A percentile compares a stretch with the other conserved stretches of the same genome.
Conservation (phyloP, 1,140 invertebrate species). For the Nasonia vitripennis region DNA sequence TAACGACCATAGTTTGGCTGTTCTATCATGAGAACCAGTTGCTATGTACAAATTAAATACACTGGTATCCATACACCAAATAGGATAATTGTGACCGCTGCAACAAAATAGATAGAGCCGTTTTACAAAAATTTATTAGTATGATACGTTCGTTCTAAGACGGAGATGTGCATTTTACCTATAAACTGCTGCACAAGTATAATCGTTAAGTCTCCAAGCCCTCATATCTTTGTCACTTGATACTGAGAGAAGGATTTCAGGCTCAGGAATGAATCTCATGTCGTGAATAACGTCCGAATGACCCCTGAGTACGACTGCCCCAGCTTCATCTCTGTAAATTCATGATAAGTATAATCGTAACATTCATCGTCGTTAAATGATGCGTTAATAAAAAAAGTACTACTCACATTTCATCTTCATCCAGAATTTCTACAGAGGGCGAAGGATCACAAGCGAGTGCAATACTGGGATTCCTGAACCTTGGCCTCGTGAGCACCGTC, state of each 20-base stretch:
- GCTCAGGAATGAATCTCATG: slow-evolving; percentile 79
- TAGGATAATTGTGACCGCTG: slow-evolving; percentile 89
- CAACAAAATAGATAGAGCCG: slow-evolving; percentile 63
- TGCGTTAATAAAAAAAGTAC: neutral
- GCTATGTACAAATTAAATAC: slow-evolving; percentile 84
- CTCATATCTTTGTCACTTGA: slow-evolving; percentile 87
- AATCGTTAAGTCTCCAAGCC: slow-evolving; percentile 82
- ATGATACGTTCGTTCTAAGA: slow-evolving; percentile 17
- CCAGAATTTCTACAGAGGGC: slow-evolving; percentile 56
- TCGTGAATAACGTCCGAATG: slow-evolving; percentile 85
- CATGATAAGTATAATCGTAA: slow-evolving; percentile 23
- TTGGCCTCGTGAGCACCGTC: slow-evolving; percentile 74
- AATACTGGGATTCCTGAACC: slow-evolving; percentile 59
- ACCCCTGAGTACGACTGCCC: slow-evolving; percentile 80
- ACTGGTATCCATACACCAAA: slow-evolving; percentile 89
- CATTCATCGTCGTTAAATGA: neutral
- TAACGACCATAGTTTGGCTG: slow-evolving; percentile 89
- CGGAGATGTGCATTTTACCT: slow-evolving; percentile 71
- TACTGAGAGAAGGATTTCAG: slow-evolving; percentile 81
- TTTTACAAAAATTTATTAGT: slow-evolving; percentile 57
- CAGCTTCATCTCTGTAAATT: slow-evolving; percentile 71
- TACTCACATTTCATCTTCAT: slow-evolving; percentile 61
- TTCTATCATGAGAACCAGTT: slow-evolving; percentile 89
- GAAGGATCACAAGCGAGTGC: slow-evolving; percentile 64
- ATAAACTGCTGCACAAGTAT: slow-evolving; percentile 82